phyloP scores from a whole-genome alignment of 2,113 vertebrate genomes.

The Zeus faber region DNA sequence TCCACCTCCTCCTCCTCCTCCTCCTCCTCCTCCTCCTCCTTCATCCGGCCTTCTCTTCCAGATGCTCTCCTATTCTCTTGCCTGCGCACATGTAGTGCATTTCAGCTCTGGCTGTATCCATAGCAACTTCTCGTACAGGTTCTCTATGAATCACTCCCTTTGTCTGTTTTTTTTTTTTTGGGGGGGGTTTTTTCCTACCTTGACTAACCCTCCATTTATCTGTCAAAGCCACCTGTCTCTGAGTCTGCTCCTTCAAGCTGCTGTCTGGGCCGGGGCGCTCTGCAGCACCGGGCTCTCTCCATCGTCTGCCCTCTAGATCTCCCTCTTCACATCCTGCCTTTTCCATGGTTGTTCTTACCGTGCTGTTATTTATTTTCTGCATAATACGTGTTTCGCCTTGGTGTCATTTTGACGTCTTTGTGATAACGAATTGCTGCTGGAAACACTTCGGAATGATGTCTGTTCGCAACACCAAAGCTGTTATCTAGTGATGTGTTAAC shows the following conservation, averaged over 20 bases:
- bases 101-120: conserved; percentile 35
- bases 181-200: conserved; percentile 2
- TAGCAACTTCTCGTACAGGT: conserved; percentile 46
- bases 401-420: too few species aligned
- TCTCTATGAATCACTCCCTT: conserved; percentile 52
- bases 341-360: too few species aligned
- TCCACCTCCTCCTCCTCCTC: not conserved
- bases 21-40: not conserved
- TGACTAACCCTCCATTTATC: not conserved
- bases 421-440: too few species aligned
- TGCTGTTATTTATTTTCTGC: too few species aligned
- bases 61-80: conserved; percentile 15
- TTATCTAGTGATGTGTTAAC: too few species aligned
- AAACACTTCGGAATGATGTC: too few species aligned
- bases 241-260: conserved; percentile 7
- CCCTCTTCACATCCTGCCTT: too few species aligned
- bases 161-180: conserved; percentile 30
- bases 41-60: not conserved
- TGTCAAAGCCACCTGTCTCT: conserved; percentile 22
- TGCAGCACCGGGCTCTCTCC: not conserved
- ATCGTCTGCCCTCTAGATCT: not conserved
- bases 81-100: conserved; percentile 20
- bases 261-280: not conserved
- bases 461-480: too few species aligned
- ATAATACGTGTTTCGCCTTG: too few species aligned